Evolutionary conservation across 1,140 invertebrate genomes (phyloP).

Genomic region (Leptinotarsa undecemlineata): DNA sequence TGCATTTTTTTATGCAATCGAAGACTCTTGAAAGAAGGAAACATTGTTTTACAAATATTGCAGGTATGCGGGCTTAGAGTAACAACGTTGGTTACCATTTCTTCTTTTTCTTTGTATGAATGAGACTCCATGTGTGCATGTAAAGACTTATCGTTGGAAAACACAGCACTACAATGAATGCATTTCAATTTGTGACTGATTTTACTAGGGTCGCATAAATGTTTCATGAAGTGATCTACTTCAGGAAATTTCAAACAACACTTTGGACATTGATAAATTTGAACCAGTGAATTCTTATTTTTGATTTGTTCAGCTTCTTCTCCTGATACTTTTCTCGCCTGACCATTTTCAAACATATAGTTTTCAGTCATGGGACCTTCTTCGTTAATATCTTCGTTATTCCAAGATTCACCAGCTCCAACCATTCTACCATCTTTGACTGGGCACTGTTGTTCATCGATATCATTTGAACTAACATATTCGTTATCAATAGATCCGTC

Average conservation of each 20-base stretch:
- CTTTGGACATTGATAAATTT: constrained; percentile 44
- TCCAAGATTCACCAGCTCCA: constrained; percentile 62
- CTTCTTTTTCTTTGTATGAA: constrained; percentile 42
- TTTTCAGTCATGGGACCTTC: constrained; percentile 16
- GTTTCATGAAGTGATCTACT: constrained; percentile 43
- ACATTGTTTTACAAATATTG: constrained; percentile 59
- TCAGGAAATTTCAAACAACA: constrained; percentile 47
- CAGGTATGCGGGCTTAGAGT: constrained; percentile 9
- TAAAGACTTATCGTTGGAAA: constrained; percentile 57
- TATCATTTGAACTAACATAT: constrained; percentile 39
- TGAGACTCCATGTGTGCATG: constrained; percentile 61
- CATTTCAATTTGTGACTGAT: constrained; percentile 56
- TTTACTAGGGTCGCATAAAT: constrained; percentile 41
- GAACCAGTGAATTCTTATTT: constrained; percentile 36
- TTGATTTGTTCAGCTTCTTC: constrained; percentile 30
- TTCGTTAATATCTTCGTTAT: constrained; percentile 36
- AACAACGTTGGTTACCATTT: neutral
- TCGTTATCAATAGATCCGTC: neutral
- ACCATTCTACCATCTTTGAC: constrained; percentile 61
- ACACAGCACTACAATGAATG: constrained; percentile 56
- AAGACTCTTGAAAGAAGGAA: constrained; percentile 69
- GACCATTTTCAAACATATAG: constrained; percentile 27
- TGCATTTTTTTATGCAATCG: constrained; percentile 74
- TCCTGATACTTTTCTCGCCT: constrained; percentile 33
- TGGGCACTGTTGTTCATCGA: constrained; percentile 58